Evolutionary conservation across 2,797 vertebrate species (phyloP), one percentile per base, ranked within the genome.

Genomic region (Gastrophryne carolinensis): DNA sequence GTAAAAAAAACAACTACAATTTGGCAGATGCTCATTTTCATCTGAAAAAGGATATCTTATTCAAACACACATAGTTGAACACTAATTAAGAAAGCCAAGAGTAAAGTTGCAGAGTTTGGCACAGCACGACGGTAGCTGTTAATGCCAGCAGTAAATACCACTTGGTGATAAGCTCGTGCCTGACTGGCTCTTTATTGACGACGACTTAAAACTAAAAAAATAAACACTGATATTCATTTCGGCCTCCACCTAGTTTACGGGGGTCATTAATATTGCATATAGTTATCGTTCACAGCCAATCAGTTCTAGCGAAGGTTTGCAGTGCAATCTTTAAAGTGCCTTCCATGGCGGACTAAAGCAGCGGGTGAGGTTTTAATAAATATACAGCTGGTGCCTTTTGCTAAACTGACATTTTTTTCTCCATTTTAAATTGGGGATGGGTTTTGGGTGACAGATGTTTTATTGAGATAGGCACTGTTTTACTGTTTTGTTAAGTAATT

Each of bases 401-500:
- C 68, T 58, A 72, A 78, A 78, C 60, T 56, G 60, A 60, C 24
- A 78, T 23, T 61, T 39, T 64, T 37, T 57, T 15, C 41, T 64
- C 12, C 15, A 26, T 17, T 32, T 56, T 24, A 34, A 27, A 77
- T 64, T 70, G 57, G 65, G 66, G 67, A 60, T 58, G 29, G 29
- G 71, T 58, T 72, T 68, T 26, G 67, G 67, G 23, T 78, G 75
- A 72, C 75, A 78, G 75, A 78, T 78, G 75, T 66, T 78, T 72
- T 60, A 78, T 78, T 64, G 75, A 72, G 61, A 72, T 58, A 50
- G 52, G 64, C 62, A 68, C 75, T 72, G 75, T 78, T 78, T 78
- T 78, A 78, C 39, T 72, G 75, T 78, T 78, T 78, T 78, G 75
- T 78, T 78, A 78, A 78, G 75, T 78, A 78, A 78, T 78, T 78